Evolutionary conservation across 2,888 invertebrate species (phyloP).

Genomic region (Mayetiola destructor): DNA sequence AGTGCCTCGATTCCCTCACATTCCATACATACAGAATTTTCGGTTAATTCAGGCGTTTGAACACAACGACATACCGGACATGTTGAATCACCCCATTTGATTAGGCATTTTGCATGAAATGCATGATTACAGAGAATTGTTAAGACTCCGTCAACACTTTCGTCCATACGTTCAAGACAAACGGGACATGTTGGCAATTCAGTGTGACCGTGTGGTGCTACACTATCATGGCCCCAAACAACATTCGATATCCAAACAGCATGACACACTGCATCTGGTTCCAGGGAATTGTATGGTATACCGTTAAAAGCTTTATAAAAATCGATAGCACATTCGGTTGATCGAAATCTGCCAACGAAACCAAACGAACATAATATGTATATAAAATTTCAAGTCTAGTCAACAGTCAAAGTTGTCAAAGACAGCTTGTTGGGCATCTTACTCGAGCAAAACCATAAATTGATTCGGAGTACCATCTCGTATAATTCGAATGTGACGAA

Average conservation of each 20-base stretch:
- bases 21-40: conserved; percentile 44
- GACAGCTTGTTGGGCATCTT: conserved; percentile 27
- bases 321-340: conserved; percentile 66
- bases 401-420: background rate
- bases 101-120: conserved; percentile 89
- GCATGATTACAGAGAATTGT: conserved; percentile 97
- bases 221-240: conserved; percentile 68
- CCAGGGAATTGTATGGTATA: conserved; percentile 81
- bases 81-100: conserved; percentile 93
- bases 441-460: conserved; percentile 93
- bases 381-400: too few relatives aligned
- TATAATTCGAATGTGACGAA: conserved; percentile 82
- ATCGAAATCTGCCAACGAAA: conserved; percentile 48
- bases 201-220: conserved; percentile 62
- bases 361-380: conserved; percentile 25
- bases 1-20: conserved; percentile 57
- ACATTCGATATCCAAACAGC: conserved; percentile 90
- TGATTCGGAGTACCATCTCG: conserved; percentile 86
- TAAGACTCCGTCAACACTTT: conserved; percentile 92
- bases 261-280: conserved; percentile 81
- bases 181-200: conserved; percentile 96
- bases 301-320: conserved; percentile 91
- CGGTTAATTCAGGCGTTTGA: conserved; percentile 42
- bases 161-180: conserved; percentile 85
- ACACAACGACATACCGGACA: conserved; percentile 90